These are phyloP conservation scores for Eristalis arbustorum DNA, from an alignment of 2,888 invertebrate genomes.

Conservation along the genomic window DNA sequence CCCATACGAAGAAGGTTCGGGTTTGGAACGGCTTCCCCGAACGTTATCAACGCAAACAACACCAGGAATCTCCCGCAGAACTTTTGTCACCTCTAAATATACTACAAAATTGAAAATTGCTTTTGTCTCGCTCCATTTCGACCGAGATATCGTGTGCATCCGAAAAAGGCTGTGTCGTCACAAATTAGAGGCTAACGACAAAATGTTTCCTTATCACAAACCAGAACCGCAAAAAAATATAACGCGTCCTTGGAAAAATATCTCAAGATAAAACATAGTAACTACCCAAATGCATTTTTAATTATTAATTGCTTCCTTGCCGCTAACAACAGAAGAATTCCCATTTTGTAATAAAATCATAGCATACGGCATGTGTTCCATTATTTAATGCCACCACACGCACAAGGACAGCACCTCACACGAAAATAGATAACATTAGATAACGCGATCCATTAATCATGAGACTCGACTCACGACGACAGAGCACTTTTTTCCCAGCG, in stretches of 20 bases:
- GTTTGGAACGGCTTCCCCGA: too few relatives aligned
- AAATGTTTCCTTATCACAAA: background rate
- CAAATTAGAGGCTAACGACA: background rate
- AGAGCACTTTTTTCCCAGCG: slow-evolving; percentile 5
- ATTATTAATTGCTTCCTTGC: slow-evolving; percentile 60
- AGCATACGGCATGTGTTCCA: slow-evolving; percentile 33
- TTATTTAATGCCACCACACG: slow-evolving; percentile 29
- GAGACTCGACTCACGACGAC: slow-evolving; percentile 26
- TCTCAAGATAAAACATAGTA: background rate
- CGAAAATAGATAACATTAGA: slow-evolving; percentile 64
- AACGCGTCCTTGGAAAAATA: too few relatives aligned
- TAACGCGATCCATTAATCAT: slow-evolving; percentile 61
- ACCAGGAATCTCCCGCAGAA: too few relatives aligned
- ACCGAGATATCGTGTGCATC: too few relatives aligned
- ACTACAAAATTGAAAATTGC: too few relatives aligned
- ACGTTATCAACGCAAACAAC: too few relatives aligned
- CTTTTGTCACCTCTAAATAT: too few relatives aligned
- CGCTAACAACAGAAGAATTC: slow-evolving; percentile 45
- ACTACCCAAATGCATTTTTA: slow-evolving; percentile 25
- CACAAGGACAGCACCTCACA: slow-evolving; percentile 35
- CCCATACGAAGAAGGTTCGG: too few relatives aligned
- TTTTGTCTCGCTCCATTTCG: too few relatives aligned
- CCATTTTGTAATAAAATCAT: slow-evolving; percentile 28
- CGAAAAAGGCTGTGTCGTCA: too few relatives aligned
- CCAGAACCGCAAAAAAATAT: background rate